phyloP scores from a whole-genome alignment of 2,797 vertebrate genomes.

The Diceros bicornis region DNA sequence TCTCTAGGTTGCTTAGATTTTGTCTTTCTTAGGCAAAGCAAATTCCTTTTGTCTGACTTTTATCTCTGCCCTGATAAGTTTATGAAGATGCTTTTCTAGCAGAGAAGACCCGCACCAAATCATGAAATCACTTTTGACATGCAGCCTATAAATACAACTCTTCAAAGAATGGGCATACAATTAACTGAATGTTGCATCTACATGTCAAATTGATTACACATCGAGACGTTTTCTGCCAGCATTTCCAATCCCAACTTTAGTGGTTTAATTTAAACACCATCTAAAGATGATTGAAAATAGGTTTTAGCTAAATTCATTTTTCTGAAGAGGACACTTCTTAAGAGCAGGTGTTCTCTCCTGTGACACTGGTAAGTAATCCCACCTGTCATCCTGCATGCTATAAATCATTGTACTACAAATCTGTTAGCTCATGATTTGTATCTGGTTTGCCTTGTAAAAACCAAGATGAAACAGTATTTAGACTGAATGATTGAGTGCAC shows the following conservation, averaged over 20 bases:
- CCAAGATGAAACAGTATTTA: constrained; percentile 59
- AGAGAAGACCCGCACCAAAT: constrained; percentile 22
- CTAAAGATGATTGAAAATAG: constrained; percentile 63
- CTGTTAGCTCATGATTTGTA: constrained; percentile 70
- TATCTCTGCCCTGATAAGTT: constrained; percentile 42
- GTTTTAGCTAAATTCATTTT: constrained; percentile 58
- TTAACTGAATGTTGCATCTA: neutral
- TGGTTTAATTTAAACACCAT: constrained; percentile 33
- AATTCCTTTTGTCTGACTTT: constrained; percentile 19
- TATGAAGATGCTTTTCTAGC: constrained; percentile 55
- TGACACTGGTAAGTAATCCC: constrained; percentile 67
- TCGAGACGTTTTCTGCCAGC: constrained; percentile 58
- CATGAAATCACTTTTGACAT: constrained; percentile 50
- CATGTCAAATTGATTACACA: constrained; percentile 59
- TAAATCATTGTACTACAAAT: constrained; percentile 49
- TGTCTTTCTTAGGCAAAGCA: constrained; percentile 43
- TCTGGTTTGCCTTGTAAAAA: constrained; percentile 63
- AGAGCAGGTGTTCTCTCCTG: constrained; percentile 76
- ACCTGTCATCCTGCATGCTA: constrained; percentile 19
- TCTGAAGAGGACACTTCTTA: constrained; percentile 61
- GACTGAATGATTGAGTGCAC: constrained; percentile 23
- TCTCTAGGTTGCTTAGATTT: constrained; percentile 10
- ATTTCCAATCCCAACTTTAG: constrained; percentile 40
- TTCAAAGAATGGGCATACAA: constrained; percentile 47
- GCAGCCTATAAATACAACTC: constrained; percentile 45